Base-by-base conservation (phyloP, 2,113 vertebrate genomes). In the Campylorhamphus procurvoides region DNA sequence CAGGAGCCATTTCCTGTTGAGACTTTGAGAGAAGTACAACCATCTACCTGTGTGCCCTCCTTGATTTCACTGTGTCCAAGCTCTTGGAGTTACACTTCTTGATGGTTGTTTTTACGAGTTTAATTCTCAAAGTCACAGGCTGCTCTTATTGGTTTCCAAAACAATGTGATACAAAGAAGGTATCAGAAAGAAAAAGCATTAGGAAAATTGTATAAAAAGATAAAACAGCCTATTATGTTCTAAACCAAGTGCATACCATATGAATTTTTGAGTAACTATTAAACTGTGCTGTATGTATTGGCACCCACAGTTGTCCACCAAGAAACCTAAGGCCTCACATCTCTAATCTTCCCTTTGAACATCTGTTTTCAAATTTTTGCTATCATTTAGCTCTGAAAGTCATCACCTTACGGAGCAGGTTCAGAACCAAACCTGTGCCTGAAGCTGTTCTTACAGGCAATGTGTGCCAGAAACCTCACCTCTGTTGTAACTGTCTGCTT, bases 401-500 rank as follows among this genome's bases (percentile, higher is more conserved):
- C 28, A 12, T 29, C 69, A 47, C 33, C 22, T 74, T 49, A 6
- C 24, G 75, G 69, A 71, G 56, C 13, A 27, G 0, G 1, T 58
- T 78, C 4, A 6, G 46, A 44, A 33, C n/a, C 1, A 2, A 74
- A 47, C 6, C 24, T 39, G 8, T 12, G 18, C 16, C 7, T 9
- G 15, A 63, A 66, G 14, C 27, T 47, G 18, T 37, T 69, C 29
- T 47, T 50, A 20, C 18, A 37, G 52, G 28, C 53, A 68, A 0
- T 0, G 1, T 18, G 20, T 47, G 28, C 49, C 44, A 59, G 59
- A 50, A 83, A 42, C 55, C 19, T 69, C 4, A 0, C 31, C 24
- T 86, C 42, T 59, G 2, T 22, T 62, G 16, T 31, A 74, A 29
- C 49, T 53, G 6, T 33, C 42, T 64, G 7, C 47, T 66, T 67